Evolutionary conservation across 1,140 invertebrate genomes (phyloP).

Genomic region (Chironomus striatipennis): DNA sequence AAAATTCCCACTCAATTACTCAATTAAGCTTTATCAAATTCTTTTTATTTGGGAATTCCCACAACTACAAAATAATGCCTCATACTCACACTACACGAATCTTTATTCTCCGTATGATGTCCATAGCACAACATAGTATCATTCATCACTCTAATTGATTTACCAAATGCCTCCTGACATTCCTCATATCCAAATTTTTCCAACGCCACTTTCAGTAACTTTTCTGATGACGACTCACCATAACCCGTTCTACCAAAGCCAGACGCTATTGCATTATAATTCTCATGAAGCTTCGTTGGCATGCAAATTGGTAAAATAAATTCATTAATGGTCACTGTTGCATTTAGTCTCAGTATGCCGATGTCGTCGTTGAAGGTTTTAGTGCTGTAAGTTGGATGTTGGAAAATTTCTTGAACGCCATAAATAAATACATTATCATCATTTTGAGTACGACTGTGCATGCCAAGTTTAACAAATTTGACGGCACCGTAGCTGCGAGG

Average conservation of each 20-base stretch:
- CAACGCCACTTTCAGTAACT: neutral
- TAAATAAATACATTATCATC: neutral
- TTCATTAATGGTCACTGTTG: neutral
- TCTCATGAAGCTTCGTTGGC: slow-evolving; percentile 11
- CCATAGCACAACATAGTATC: slow-evolving; percentile 14
- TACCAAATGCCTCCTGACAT: neutral
- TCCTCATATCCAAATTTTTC: neutral
- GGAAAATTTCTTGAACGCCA: neutral
- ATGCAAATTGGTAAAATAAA: neutral
- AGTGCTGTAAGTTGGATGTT: neutral
- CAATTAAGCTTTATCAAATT: too few relatives aligned
- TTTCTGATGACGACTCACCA: neutral
- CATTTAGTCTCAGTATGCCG: neutral
- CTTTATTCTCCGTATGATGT: neutral
- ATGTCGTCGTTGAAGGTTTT: neutral
- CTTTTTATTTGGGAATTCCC: too few relatives aligned
- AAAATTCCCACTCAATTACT: too few relatives aligned
- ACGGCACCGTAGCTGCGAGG: neutral
- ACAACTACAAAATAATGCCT: too few relatives aligned
- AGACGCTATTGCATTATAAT: neutral
- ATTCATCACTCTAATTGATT: neutral
- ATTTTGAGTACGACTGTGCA: neutral
- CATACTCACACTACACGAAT: slow-evolving; percentile 10
- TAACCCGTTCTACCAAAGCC: slow-evolving; percentile 11
- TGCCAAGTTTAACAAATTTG: neutral